These are phyloP conservation scores for Leguminivora glycinivorella DNA, from an alignment of 1,140 invertebrate genomes.

Conservation along the genomic window DNA sequence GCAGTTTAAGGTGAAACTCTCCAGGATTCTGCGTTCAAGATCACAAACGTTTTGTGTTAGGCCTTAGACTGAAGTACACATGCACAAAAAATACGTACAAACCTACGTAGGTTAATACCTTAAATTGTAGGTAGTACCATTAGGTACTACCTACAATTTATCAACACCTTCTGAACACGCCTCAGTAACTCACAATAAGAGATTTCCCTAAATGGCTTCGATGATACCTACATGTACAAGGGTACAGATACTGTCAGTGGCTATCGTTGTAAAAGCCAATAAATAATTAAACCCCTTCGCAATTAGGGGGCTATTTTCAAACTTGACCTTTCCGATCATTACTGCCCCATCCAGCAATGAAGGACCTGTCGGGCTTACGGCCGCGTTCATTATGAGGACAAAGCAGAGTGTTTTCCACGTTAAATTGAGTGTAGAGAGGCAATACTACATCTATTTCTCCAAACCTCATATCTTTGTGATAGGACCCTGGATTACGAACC, in stretches of 20 bases:
- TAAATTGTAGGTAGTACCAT: too few species aligned
- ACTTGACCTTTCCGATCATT: constrained; percentile 19
- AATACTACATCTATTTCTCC: constrained; percentile 39
- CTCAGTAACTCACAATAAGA: neutral
- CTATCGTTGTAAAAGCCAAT: neutral
- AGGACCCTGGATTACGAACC: neutral
- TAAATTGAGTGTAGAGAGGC: constrained; percentile 76
- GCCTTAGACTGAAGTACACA: neutral
- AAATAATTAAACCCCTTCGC: constrained; percentile 1
- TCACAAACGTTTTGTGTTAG: neutral
- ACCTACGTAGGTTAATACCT: too few species aligned
- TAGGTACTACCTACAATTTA: too few species aligned
- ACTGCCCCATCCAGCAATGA: constrained; percentile 37
- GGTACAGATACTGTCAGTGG: neutral
- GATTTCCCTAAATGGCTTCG: neutral
- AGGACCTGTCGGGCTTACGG: constrained; percentile 46
- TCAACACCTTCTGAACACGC: neutral
- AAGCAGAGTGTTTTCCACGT: constrained; percentile 73
- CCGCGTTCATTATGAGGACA: constrained; percentile 69
- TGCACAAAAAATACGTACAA: neutral
- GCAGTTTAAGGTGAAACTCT: constrained; percentile 10
- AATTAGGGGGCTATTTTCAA: constrained; percentile 3
- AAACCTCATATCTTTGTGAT: neutral
- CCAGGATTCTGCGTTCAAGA: neutral
- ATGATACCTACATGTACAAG: neutral